Percentiles rank a stretch among this genome's conserved stretches.
Evolutionary conservation across 1,140 invertebrate genomes (phyloP).

Genomic region (Bursaphelenchus mucronatus): DNA sequence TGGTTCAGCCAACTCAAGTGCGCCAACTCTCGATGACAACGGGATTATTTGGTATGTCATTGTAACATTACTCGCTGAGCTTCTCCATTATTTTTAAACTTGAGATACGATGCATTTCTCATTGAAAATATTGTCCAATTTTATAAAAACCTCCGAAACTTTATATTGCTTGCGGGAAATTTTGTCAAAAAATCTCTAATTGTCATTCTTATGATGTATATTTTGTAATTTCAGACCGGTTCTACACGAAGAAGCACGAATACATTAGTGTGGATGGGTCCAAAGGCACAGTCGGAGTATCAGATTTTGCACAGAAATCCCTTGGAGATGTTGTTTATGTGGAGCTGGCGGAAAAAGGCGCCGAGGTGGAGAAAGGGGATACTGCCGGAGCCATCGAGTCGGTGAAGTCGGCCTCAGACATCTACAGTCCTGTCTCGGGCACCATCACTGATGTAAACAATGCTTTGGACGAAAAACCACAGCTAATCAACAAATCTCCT

Average conservation of each 20-base stretch:
- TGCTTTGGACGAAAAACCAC: slow-evolving; percentile 75
- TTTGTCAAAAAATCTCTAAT: no score
- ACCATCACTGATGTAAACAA: slow-evolving; percentile 79
- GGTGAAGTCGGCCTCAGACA: slow-evolving; percentile 85
- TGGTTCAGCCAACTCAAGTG: no score
- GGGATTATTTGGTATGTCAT: no score
- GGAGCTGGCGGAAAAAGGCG: slow-evolving; percentile 78
- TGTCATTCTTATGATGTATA: not conserved
- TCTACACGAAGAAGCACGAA: slow-evolving; percentile 72
- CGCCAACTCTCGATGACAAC: no score
- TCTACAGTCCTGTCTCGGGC: slow-evolving; percentile 85
- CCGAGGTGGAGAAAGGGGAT: slow-evolving; percentile 51
- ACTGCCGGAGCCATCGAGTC: slow-evolving; percentile 89
- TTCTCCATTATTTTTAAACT: no score
- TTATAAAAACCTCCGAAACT: no score
- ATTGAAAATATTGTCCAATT: no score
- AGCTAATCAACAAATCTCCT: slow-evolving; percentile 81
- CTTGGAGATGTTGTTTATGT: slow-evolving; percentile 90
- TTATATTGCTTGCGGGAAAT: no score
- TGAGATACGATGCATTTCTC: no score
- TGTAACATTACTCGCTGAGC: no score
- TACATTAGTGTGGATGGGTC: slow-evolving; percentile 73
- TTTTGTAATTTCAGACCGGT: slow-evolving; percentile 33
- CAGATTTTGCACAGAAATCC: slow-evolving; percentile 83
- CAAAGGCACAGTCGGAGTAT: slow-evolving; percentile 83